A percentile compares a stretch with the other conserved stretches of the same genome.
Evolutionary conservation across 2,888 invertebrate genomes (phyloP).

Genomic region (Zonitis immaculata): DNA sequence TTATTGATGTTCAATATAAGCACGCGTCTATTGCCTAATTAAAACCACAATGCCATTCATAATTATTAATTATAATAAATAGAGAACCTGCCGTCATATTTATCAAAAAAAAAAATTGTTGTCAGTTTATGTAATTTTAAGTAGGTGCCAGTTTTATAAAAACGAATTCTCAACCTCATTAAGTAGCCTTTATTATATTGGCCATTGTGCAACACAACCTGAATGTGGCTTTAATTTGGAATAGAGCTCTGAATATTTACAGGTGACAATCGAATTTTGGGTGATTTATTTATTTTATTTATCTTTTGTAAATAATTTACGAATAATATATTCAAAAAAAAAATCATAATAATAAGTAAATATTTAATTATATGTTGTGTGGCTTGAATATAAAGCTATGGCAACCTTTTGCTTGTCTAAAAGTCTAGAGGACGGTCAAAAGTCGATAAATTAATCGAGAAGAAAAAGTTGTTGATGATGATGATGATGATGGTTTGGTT

Average conservation of each 20-base stretch:
- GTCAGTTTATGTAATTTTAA: slow-evolving; percentile 17
- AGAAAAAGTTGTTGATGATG: not conserved
- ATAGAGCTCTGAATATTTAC: slow-evolving; percentile 11
- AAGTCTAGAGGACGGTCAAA: slow-evolving; percentile 2
- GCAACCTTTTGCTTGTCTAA: not conserved
- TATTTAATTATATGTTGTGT: slow-evolving; percentile 11
- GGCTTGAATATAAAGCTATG: not conserved
- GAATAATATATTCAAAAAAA: not conserved
- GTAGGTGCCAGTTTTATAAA: slow-evolving; percentile 19
- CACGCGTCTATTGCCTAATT: slow-evolving; percentile 12
- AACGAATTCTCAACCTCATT: slow-evolving; percentile 18
- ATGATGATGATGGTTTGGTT: too few relatives aligned
- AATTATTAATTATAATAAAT: too few relatives aligned
- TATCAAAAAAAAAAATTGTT: slow-evolving; percentile 6
- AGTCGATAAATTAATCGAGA: slow-evolving; percentile 5
- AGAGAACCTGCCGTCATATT: slow-evolving; percentile 20
- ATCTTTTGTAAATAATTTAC: slow-evolving; percentile 5
- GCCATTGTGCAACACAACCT: slow-evolving; percentile 10
- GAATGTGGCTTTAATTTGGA: slow-evolving; percentile 17
- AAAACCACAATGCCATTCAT: slow-evolving; percentile 17
- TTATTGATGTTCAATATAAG: slow-evolving; percentile 9
- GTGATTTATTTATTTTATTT: slow-evolving; percentile 10
- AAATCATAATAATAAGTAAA: slow-evolving; percentile 7
- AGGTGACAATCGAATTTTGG: slow-evolving; percentile 14
- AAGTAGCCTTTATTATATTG: slow-evolving; percentile 17